Conservation (phyloP, 2,888 invertebrate species). For the Cheiracanthium punctorium region DNA sequence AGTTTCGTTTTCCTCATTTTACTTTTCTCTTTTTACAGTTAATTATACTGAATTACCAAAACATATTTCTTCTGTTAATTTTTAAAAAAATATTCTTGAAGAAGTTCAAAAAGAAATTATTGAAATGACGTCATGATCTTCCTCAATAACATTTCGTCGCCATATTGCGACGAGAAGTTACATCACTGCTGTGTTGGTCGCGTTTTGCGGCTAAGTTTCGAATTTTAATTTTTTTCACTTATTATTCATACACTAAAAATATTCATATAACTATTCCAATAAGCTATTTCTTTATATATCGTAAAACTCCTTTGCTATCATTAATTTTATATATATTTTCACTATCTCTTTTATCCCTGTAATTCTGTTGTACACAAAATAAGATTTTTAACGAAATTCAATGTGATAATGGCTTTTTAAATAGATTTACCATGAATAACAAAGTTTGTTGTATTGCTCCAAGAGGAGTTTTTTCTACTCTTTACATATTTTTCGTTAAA, state of each 20-base stretch:
- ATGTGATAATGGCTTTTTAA: conserved; percentile 59
- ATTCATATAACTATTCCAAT: neutral
- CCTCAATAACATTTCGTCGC: conserved; percentile 41
- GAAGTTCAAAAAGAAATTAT: no score
- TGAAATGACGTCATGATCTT: no score
- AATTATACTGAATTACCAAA: no score
- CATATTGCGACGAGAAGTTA: conserved; percentile 55
- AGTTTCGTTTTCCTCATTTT: no score
- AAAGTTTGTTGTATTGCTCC: conserved; percentile 36
- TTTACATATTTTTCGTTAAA: conserved; percentile 17
- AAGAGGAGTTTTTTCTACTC: conserved; percentile 44
- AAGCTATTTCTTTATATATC: neutral
- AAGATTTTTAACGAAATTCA: conserved; percentile 4
- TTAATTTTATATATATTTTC: neutral
- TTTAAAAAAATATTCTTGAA: no score
- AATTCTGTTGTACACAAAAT: neutral
- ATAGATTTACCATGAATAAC: conserved; percentile 50
- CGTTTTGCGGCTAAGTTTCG: conserved; percentile 12
- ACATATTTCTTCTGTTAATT: no score
- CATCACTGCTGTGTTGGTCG: conserved; percentile 15
- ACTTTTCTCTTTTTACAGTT: no score
- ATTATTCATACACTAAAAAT: neutral
- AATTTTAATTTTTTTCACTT: neutral
- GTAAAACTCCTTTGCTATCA: neutral
- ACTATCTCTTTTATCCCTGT: neutral